Base-by-base conservation (phyloP, 1,140 invertebrate species). In the Neodiprion pinetum region DNA sequence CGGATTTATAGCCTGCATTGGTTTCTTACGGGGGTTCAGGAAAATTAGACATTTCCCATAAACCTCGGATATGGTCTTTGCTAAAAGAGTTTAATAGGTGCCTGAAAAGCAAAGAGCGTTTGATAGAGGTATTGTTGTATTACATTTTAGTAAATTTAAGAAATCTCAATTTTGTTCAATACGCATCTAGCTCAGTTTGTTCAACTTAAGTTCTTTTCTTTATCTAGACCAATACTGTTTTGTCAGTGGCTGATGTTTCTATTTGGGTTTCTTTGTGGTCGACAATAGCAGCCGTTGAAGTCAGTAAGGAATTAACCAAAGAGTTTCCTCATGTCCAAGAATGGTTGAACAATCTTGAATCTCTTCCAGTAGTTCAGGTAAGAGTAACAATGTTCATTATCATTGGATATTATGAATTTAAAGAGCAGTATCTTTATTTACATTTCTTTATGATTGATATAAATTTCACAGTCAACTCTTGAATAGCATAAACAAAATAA, bases 231-330 rank as follows among this genome's bases (percentile, higher is more conserved):
- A 72, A 50, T 28, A 74, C 10, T 72, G n/a, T 21, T 47, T 14
- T 17, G 87, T 74, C 90, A 79, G 83, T 90, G 72, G 91, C 90
- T 66, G 93, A 95, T 84, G 85, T 92, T 53, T 90, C 90, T 21
- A 86, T 94, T 79, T 95, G 92, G 92, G 89, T 90, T 71, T 91
- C 90, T 40, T 74, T 94, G 9, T 94, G 93, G 86, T 92, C 90
- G 9, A 81, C 94, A 2, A 76, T 88, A 74, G 84, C 83, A 72
- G 83, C 88, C 77, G 82, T 82, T 9, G 85, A 86, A 71, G 75
- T 89, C 21, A 79, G 78, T 10, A 88, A 90, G 73, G 82, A 88
- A 77, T 82, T 90, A 74, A 79, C 83, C 9, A 88, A 88, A 77
- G 80, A 90, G 67, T 88, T 85, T 70, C 73, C 82, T 5, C 85